A percentile compares a stretch with the other conserved stretches of the same genome.
These are phyloP conservation scores for Dicyema japonicum DNA, from an alignment of 1,140 invertebrate species.

Conservation along the genomic window DNA sequence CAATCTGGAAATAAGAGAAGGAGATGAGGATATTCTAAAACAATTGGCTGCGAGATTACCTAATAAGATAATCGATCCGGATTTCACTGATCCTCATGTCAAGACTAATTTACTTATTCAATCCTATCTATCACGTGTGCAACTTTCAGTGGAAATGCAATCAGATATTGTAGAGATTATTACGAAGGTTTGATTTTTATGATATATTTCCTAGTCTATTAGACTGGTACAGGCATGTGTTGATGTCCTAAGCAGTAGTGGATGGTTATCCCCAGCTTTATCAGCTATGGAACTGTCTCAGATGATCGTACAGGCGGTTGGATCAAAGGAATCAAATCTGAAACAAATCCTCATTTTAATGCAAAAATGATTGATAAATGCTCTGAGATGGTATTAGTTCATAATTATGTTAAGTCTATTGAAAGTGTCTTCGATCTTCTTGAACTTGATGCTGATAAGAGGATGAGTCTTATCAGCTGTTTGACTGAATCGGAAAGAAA, in stretches of 20 bases:
- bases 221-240: slow-evolving; percentile 85
- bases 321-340: slow-evolving; percentile 83
- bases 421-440: slow-evolving; percentile 92
- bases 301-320: slow-evolving; percentile 98
- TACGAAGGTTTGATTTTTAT: slow-evolving; percentile 26
- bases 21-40: slow-evolving; percentile 54
- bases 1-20: slow-evolving; percentile 58
- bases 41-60: slow-evolving; percentile 40
- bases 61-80: slow-evolving; percentile 34
- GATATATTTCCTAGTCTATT: slow-evolving; percentile 7
- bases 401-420: slow-evolving; percentile 18
- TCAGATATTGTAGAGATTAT: slow-evolving; percentile 70
- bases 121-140: slow-evolving; percentile 65
- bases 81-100: slow-evolving; percentile 75
- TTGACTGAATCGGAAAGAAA: slow-evolving; percentile 54
- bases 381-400: slow-evolving; percentile 34
- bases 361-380: slow-evolving; percentile 57
- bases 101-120: slow-evolving; percentile 81
- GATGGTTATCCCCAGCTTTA: slow-evolving; percentile 79
- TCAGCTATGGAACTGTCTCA: slow-evolving; percentile 95
- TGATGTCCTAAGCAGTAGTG: slow-evolving; percentile 79
- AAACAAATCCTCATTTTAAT: slow-evolving; percentile 84
- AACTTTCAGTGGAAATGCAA: slow-evolving; percentile 59
- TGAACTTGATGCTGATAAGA: slow-evolving; percentile 74
- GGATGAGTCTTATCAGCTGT: slow-evolving; percentile 40